Base-by-base conservation (phyloP, 2,888 invertebrate species). In the Malachius bipustulatus region DNA sequence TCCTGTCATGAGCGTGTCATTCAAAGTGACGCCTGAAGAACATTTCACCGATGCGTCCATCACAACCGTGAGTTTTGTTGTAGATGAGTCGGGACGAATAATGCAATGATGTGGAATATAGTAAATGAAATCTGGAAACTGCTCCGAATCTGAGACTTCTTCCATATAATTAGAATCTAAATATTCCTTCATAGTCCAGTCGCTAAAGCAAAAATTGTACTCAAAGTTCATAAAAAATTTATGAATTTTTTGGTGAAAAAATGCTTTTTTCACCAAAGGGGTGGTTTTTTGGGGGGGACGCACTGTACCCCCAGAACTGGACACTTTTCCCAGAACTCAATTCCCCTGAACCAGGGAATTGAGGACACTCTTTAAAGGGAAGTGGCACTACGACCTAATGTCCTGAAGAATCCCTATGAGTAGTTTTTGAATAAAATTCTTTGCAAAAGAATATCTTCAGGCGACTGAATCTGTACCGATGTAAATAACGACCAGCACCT, bases 111-210 rank as follows among this genome's bases (percentile, higher is more conserved):
- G 36, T 8, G 36, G 36, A 2, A 36, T 12, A 33, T 16, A 36
- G 14, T 19, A 32, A 6, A n/a, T 11, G 14, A 2, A 6, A 14
- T 2, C 4, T 4, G 13, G 3, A 35, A 13, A 12, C 1, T 4
- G 8, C 9, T 24, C 9, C 9, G 10, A 3, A 8, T n/a, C n/a
- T n/a, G 36, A 10, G 3, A 14, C 32, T 12, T 10, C 2, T 2
- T 32, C 26, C 36, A 34, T 34, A 34, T 34, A 33, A 9, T 33
- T 28, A 4, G 27, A 14, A 3, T 36, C 13, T 14, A 36, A n/a
- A 14, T 33, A 34, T 33, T 36, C 36, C 13, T 12, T 10, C 33
- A 36, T 36, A 27, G 33, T n/a, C n/a, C n/a, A n/a, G n/a, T n/a
- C n/a, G n/a, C n/a, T n/a, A n/a, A n/a, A n/a, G n/a, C n/a, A n/a